These are phyloP conservation scores for Beaufortia kweichowensis DNA, from an alignment of 2,113 vertebrate genomes.

Conservation along the genomic window DNA sequence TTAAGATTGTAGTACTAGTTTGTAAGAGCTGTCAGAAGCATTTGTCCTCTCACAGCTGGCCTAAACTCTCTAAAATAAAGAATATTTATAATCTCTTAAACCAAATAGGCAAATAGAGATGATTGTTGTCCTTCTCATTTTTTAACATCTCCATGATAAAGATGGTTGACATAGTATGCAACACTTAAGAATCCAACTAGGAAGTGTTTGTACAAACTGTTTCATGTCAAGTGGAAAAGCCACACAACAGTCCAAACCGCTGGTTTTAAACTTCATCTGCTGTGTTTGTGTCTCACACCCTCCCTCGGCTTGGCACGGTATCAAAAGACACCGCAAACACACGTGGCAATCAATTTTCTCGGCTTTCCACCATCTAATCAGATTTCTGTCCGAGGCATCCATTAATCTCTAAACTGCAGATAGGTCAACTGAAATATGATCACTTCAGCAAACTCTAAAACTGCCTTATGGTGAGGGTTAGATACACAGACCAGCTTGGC, in stretches of 20 bases:
- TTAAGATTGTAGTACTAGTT: no score
- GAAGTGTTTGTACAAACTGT: neutral
- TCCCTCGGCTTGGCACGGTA: conserved; percentile 1
- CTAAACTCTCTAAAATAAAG: no score
- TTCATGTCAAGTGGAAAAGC: conserved; percentile 17
- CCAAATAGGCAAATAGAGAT: neutral
- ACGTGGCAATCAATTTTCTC: conserved; percentile 29
- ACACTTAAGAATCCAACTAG: neutral
- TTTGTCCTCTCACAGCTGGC: no score
- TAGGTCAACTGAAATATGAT: conserved; percentile 39
- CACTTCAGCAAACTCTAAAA: conserved; percentile 37
- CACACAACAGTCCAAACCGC: conserved; percentile 15
- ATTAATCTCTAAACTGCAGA: conserved; percentile 35
- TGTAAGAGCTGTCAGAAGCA: no score
- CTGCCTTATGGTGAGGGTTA: conserved; percentile 13
- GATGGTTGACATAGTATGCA: neutral
- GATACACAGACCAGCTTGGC: conserved; percentile 13
- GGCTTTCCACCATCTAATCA: conserved; percentile 39
- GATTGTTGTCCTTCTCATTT: neutral
- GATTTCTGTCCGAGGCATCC: conserved; percentile 12
- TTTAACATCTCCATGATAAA: neutral
- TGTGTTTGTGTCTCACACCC: neutral
- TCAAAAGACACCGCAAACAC: conserved; percentile 39
- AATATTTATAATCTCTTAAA: neutral
- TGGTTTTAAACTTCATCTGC: conserved; percentile 14